Percentiles rank a stretch among this genome's conserved stretches.
Evolutionary conservation across 2,888 invertebrate species (phyloP).

Genomic region (Octonoba sinensis): DNA sequence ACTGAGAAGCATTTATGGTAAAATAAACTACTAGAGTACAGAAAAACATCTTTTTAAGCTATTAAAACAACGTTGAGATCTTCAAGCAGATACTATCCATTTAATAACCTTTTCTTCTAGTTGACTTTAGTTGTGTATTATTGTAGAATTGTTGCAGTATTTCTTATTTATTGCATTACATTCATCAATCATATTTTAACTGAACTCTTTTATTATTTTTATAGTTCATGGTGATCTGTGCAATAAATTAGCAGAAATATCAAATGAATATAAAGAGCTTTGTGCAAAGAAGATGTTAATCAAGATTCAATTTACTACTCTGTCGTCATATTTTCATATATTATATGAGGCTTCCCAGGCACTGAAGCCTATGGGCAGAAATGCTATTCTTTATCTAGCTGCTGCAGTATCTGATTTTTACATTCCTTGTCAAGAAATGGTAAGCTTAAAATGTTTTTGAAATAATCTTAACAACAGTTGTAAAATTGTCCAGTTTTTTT

Average conservation of each 20-base stretch:
- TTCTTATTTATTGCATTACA: not conserved
- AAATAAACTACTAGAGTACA: too few species aligned
- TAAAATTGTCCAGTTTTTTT: not conserved
- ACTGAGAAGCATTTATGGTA: too few species aligned
- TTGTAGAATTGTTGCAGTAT: not conserved
- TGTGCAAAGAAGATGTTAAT: constrained; percentile 75
- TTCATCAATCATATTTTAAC: constrained; percentile 15
- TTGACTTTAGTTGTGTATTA: not conserved
- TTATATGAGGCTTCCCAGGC: constrained; percentile 85
- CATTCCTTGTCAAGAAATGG: constrained; percentile 92
- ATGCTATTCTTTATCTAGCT: constrained; percentile 90
- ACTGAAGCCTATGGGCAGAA: constrained; percentile 78
- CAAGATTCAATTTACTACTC: constrained; percentile 82
- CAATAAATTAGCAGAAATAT: constrained; percentile 76
- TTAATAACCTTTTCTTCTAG: not conserved
- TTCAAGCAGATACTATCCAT: not conserved
- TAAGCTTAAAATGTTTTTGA: constrained; percentile 71
- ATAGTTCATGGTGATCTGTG: constrained; percentile 43
- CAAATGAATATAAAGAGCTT: constrained; percentile 80
- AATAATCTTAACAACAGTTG: too few species aligned
- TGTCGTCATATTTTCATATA: constrained; percentile 93
- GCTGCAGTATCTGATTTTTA: constrained; percentile 99
- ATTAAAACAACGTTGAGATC: too few species aligned
- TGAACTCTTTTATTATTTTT: constrained; percentile 14
- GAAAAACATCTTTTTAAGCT: too few species aligned